Conservation (phyloP, 2,888 invertebrate genomes). For the Nephrotoma appendiculata region DNA sequence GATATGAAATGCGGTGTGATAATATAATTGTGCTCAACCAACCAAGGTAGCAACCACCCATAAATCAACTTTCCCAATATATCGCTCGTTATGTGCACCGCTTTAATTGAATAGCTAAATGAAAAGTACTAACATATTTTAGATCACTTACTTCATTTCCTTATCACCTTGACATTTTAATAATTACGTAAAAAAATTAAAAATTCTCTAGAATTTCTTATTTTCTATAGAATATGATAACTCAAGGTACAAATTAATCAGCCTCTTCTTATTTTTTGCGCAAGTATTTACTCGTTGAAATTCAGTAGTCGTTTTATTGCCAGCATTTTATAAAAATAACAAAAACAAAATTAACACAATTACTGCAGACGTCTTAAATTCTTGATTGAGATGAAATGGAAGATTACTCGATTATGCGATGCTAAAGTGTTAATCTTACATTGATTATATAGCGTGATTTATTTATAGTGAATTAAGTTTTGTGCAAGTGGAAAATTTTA, state of each 20-base stretch:
- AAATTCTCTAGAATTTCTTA: neutral
- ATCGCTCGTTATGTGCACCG: too few relatives aligned
- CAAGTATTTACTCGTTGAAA: neutral
- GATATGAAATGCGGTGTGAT: neutral
- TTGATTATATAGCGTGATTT: neutral
- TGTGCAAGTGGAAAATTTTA: neutral
- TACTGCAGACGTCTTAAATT: neutral
- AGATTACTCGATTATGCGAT: neutral
- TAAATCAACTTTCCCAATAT: neutral
- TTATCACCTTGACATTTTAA: neutral
- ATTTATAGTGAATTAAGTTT: neutral
- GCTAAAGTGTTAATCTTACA: too few relatives aligned
- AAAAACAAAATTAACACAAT: neutral
- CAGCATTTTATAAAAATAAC: neutral
- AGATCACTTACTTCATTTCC: neutral
- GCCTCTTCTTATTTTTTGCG: neutral
- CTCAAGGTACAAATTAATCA: neutral
- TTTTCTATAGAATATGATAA: neutral
- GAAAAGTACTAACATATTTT: too few relatives aligned
- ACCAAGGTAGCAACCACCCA: too few relatives aligned
- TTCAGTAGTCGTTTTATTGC: neutral
- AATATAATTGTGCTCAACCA: too few relatives aligned
- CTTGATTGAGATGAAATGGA: neutral
- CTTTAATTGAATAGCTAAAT: too few relatives aligned
- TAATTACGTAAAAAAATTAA: neutral